Percentiles rank a stretch among this genome's conserved stretches.
Conservation (phyloP, 2,888 invertebrate species). For the Lasioglossum lativentre region DNA sequence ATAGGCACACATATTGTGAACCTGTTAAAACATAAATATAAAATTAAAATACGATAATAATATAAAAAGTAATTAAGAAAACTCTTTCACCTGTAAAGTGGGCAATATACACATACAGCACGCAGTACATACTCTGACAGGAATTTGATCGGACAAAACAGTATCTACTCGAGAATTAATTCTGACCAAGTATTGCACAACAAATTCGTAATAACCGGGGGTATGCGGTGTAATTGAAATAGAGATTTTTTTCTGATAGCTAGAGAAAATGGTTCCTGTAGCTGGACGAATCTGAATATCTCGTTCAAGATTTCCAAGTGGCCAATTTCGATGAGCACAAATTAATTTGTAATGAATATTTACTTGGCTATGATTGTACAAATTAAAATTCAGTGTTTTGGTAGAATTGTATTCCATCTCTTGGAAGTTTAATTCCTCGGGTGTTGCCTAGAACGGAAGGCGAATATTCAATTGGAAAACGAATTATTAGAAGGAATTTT, state of each 20-base stretch:
- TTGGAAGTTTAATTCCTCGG: constrained; percentile 80
- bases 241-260: constrained; percentile 74
- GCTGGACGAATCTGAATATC: constrained; percentile 73
- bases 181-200: constrained; percentile 80
- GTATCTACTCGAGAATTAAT: constrained; percentile 65
- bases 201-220: constrained; percentile 78
- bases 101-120: constrained; percentile 80
- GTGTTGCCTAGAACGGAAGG: constrained; percentile 77
- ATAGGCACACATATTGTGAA: constrained; percentile 64
- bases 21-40: constrained; percentile 36
- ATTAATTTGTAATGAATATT: constrained; percentile 80
- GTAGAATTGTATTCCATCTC: constrained; percentile 68
- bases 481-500: constrained; percentile 1
- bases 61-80: constrained; percentile 62
- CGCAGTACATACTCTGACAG: constrained; percentile 72
- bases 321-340: constrained; percentile 60
- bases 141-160: constrained; percentile 55
- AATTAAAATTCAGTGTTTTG: constrained; percentile 77
- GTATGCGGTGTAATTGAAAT: constrained; percentile 76
- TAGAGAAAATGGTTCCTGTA: constrained; percentile 75
- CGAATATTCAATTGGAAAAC: neutral
- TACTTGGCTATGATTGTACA: constrained; percentile 84
- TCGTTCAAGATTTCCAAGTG: constrained; percentile 54
- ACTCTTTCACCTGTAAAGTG: constrained; percentile 78
- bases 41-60: neutral